phyloP scores from a whole-genome alignment of 2,888 invertebrate species.

The Ptychoptera contaminata region DNA sequence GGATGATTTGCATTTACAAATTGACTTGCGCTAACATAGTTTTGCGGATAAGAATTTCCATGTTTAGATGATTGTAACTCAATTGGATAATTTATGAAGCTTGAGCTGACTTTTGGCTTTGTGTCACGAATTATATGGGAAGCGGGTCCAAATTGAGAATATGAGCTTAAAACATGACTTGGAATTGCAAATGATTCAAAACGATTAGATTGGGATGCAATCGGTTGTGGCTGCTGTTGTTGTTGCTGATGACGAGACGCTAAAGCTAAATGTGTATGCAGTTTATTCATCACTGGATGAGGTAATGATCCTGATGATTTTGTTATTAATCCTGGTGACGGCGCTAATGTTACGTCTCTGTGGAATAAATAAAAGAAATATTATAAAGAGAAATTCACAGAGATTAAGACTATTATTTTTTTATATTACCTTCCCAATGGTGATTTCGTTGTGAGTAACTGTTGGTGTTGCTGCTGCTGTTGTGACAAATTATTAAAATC shows the following conservation, averaged over 20 bases:
- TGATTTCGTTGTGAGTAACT: constrained; percentile 1
- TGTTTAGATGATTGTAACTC: too few relatives aligned
- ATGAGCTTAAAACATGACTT: not conserved
- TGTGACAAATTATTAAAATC: not conserved
- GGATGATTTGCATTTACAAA: too few relatives aligned
- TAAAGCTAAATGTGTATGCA: constrained; percentile 9
- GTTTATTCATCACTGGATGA: constrained; percentile 10
- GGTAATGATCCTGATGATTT: constrained; percentile 6
- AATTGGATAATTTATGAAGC: too few relatives aligned
- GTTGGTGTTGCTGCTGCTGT: not conserved
- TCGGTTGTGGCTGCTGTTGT: not conserved
- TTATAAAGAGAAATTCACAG: not conserved
- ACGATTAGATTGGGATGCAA: constrained; percentile 1
- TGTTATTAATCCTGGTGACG: constrained; percentile 5
- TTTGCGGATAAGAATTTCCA: too few relatives aligned
- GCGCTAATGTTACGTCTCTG: constrained; percentile 8
- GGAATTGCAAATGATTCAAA: not conserved
- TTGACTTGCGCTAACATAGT: too few relatives aligned
- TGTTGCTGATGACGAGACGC: constrained; percentile 3
- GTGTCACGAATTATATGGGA: not conserved
- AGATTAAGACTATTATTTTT: not conserved
- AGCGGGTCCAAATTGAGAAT: not conserved
- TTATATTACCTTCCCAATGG: not conserved
- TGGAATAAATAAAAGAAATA: not conserved
- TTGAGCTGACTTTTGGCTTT: not conserved